Conservation (phyloP, 2,888 invertebrate genomes). For the Diarsia dahlii region DNA sequence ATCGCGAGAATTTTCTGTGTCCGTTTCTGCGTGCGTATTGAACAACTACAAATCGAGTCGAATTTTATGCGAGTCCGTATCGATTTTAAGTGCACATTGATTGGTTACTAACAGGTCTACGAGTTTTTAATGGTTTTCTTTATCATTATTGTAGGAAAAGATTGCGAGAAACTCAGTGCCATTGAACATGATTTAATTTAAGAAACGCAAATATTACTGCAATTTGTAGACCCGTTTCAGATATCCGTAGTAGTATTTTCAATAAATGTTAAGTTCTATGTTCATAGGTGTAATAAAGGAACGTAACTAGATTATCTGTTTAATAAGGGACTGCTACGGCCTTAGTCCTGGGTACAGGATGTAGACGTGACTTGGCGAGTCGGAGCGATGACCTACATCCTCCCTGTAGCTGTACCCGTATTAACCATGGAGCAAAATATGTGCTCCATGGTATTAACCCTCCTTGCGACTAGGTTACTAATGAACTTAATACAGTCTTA, state of each 20-base stretch:
- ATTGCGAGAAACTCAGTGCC: background rate
- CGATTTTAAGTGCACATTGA: constrained; percentile 25
- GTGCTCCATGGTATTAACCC: constrained; percentile 48
- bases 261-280: constrained; percentile 5
- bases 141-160: constrained; percentile 1
- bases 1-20: constrained; percentile 10
- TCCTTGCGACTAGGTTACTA: constrained; percentile 55
- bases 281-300: constrained; percentile 6
- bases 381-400: constrained; percentile 44
- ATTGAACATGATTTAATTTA: background rate
- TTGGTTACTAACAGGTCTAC: constrained; percentile 12
- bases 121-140: constrained; percentile 21
- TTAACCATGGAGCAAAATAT: too few species aligned
- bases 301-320: constrained; percentile 42
- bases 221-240: background rate
- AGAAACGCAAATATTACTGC: background rate
- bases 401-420: constrained; percentile 48
- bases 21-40: constrained; percentile 14
- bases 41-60: constrained; percentile 6
- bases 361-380: constrained; percentile 41
- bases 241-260: background rate
- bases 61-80: constrained; percentile 27
- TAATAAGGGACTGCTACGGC: constrained; percentile 33
- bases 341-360: constrained; percentile 26
- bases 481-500: constrained; percentile 24